phyloP scores from a whole-genome alignment of 2,113 vertebrate genomes.

The Dasyprocta punctata region DNA sequence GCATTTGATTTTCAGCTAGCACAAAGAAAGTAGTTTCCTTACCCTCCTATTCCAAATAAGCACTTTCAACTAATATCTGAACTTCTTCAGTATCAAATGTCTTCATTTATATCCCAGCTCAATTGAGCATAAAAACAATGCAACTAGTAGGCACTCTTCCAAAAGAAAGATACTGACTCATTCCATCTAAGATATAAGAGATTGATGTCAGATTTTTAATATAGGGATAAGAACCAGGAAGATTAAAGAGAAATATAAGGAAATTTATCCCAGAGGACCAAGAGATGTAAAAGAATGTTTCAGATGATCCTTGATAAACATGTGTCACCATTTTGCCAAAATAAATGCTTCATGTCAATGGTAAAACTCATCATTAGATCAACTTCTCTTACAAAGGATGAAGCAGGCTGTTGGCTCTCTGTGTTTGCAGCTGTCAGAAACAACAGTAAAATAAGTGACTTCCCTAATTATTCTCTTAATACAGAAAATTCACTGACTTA shows the following conservation, averaged over 20 bases:
- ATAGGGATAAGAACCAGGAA: neutral
- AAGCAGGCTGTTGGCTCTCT: neutral
- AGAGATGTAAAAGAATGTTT: neutral
- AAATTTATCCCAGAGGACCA: neutral
- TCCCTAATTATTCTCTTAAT: neutral
- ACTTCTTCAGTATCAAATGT: neutral
- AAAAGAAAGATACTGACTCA: neutral
- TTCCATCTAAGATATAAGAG: neutral
- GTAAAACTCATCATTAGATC: neutral
- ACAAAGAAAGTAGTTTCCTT: neutral
- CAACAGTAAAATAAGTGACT: neutral
- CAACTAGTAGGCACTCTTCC: neutral
- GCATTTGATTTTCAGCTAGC: neutral
- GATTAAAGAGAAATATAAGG: neutral
- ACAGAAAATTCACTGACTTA: neutral
- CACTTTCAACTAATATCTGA: neutral
- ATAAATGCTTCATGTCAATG: neutral
- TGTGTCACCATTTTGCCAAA: neutral
- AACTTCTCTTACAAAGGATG: neutral
- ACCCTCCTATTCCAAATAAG: neutral
- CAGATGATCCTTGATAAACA: neutral
- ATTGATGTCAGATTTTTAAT: neutral
- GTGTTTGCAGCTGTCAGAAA: neutral
- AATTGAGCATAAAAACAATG: neutral
- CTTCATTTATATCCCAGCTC: neutral